Evolutionary conservation across 2,113 vertebrate genomes (phyloP).

Genomic region (Tichodroma muraria): DNA sequence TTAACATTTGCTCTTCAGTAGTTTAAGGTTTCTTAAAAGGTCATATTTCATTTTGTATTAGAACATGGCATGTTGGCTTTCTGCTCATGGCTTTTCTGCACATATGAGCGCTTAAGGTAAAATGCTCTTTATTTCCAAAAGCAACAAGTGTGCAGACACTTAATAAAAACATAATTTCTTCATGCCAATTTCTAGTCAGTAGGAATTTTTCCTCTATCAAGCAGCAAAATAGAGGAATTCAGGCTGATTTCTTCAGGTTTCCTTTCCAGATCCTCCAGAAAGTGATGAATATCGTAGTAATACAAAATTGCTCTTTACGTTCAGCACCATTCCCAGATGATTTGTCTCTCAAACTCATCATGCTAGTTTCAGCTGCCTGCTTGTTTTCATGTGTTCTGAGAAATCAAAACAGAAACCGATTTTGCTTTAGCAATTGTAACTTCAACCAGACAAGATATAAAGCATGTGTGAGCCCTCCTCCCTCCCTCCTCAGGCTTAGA

Average conservation of each 20-base stretch:
- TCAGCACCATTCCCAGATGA: neutral
- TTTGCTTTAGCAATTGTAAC: neutral
- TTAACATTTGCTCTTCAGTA: slow-evolving; percentile 6
- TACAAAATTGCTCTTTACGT: neutral
- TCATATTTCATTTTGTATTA: slow-evolving; percentile 49
- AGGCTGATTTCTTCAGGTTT: neutral
- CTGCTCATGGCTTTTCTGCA: neutral
- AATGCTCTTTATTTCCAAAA: slow-evolving; percentile 14
- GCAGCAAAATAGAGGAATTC: neutral
- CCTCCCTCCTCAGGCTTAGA: neutral
- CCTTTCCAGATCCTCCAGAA: neutral
- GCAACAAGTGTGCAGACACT: neutral
- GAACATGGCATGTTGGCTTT: neutral
- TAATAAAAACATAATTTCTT: neutral
- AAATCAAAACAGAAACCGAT: neutral
- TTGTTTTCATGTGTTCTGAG: neutral
- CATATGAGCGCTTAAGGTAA: neutral
- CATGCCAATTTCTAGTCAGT: neutral
- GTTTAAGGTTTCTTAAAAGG: slow-evolving; percentile 14
- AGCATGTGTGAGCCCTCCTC: fast-evolving
- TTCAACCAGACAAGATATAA: neutral
- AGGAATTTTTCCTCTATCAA: neutral
- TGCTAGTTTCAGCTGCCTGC: fast-evolving
- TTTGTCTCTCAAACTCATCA: neutral
- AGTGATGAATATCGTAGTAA: neutral